Base-by-base conservation (phyloP, 2,888 invertebrate species). In the Cephus rjabovi region DNA sequence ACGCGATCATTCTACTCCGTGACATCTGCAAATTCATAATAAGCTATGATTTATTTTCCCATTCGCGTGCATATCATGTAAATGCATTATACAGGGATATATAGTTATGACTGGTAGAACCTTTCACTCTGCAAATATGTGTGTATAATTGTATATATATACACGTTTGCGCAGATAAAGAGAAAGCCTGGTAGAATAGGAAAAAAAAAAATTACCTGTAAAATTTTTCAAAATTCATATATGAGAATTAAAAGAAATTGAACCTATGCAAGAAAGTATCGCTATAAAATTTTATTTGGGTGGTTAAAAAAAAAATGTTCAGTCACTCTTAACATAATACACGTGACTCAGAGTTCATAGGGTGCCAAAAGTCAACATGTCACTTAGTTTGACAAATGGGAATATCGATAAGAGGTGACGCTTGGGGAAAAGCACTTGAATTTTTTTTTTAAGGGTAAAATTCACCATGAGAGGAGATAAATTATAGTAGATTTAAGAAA, bases 11-110 rank as follows among this genome's bases (percentile, higher is more conserved):
- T 82, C 81, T 79, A 77, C 76, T 75, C 76, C 77, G 81, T 83
- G 83, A 83, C 82, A 82, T 83, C 82, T 81, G 82, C 83, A 83
- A 85, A 85, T 83, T 83, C 79, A 81, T 81, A 82, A 81, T 83
- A 79, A 81, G 81, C 81, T 79, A 78, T 84, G 82, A 84, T 85
- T 84, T 82, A 83, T 85, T 83, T 82, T 74, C 78, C 81, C 76
- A 83, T 84, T 84, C 82, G 82, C 73, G 80, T 76, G 79, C 80
- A 75, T 73, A 77, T 82, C 76, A 83, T 83, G 83, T 80, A 83
- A 83, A 83, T 81, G 76, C 74, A 68, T 37, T 37, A 9, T 23
- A 23, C 23, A 9, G 6, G 23, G 23, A 23, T 56, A 56, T 23
- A 23, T 9, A 56, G 23, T 23, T 56, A 56, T 23, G 6, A 23